phyloP scores from a whole-genome alignment of 2,797 vertebrate species.

The Cossypha caffra region DNA sequence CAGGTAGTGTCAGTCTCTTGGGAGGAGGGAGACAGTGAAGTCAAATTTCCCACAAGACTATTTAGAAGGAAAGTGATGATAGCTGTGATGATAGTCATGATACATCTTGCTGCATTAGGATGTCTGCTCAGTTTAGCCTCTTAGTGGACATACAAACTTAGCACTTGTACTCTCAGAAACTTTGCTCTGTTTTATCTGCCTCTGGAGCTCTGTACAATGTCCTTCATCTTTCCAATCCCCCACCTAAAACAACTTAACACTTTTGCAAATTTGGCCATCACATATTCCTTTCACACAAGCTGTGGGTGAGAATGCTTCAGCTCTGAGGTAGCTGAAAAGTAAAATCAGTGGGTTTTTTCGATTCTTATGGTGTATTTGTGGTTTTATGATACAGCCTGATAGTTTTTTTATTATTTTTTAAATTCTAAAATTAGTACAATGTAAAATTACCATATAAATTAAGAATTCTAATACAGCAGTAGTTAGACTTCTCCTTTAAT shows the following conservation, averaged over 20 bases:
- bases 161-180: neutral
- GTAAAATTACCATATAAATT: neutral
- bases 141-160: neutral
- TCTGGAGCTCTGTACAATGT: neutral
- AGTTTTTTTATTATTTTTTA: neutral
- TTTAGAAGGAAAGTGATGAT: neutral
- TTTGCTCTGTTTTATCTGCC: neutral
- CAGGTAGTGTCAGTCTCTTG: neutral
- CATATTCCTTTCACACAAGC: neutral
- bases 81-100: neutral
- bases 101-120: neutral
- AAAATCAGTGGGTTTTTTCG: fast-evolving
- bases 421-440: neutral
- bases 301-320: neutral
- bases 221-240: neutral
- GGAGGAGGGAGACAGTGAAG: neutral
- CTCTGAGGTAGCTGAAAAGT: neutral
- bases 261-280: neutral
- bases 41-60: neutral
- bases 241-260: neutral
- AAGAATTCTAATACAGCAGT: neutral
- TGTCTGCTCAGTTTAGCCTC: neutral
- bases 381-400: neutral
- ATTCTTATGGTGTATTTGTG: neutral
- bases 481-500: neutral